Evolutionary conservation across 2,797 vertebrate genomes (phyloP).

Genomic region (Galago senegalensis): DNA sequence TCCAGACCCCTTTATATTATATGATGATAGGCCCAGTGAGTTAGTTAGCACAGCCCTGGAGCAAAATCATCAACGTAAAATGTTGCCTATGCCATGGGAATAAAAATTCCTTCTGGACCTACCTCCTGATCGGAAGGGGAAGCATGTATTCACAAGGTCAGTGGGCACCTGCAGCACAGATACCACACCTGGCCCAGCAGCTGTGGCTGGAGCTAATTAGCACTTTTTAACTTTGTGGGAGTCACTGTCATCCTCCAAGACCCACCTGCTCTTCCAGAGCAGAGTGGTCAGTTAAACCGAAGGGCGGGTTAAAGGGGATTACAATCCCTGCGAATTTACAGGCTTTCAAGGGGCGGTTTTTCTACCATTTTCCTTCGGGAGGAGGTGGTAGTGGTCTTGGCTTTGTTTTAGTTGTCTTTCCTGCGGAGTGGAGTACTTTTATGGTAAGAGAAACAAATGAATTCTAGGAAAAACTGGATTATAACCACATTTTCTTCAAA

Average conservation of each 20-base stretch:
- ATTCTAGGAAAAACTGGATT: neutral
- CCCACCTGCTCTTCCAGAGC: neutral
- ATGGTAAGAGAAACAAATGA: neutral
- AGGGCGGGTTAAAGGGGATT: neutral
- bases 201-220: neutral
- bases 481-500: conserved; percentile 19
- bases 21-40: neutral
- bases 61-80: conserved; percentile 30
- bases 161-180: neutral
- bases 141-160: neutral
- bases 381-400: neutral
- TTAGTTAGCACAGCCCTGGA: neutral
- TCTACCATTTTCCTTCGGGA: neutral
- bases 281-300: neutral
- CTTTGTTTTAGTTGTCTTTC: neutral
- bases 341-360: neutral
- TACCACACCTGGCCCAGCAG: neutral
- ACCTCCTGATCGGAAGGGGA: neutral
- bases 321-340: neutral
- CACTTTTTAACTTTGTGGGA: neutral
- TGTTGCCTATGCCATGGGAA: neutral
- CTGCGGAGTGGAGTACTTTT: neutral
- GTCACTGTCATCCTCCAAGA: neutral
- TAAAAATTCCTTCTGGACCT: neutral
- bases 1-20: neutral